These are phyloP conservation scores for Drosophila novamexicana DNA, from an alignment of 1,140 invertebrate genomes.

Conservation along the genomic window DNA sequence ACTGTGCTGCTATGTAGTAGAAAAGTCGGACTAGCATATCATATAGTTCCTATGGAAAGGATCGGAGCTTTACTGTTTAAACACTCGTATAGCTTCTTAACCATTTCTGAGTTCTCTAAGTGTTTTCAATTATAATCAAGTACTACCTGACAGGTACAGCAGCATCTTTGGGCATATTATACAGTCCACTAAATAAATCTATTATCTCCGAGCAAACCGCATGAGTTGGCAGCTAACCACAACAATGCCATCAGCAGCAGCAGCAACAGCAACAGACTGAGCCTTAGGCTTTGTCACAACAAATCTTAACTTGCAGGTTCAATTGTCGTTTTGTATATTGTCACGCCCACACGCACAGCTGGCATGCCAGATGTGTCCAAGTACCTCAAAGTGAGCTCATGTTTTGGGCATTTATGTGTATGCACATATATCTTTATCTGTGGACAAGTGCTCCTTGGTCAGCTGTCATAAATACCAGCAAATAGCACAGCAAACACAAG, in stretches of 20 bases:
- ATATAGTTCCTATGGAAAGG: too few species aligned
- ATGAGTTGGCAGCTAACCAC: conserved; percentile 24
- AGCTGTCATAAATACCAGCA: conserved; percentile 32
- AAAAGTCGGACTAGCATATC: too few species aligned
- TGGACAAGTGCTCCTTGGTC: conserved; percentile 35
- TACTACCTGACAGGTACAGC: conserved; percentile 2
- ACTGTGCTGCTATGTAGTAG: too few species aligned
- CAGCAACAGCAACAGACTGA: not conserved
- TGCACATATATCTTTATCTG: conserved; percentile 10
- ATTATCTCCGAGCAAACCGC: conserved; percentile 4
- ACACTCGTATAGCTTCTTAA: not conserved
- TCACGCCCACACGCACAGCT: conserved; percentile 7
- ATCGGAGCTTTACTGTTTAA: too few species aligned
- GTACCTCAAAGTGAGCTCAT: conserved; percentile 40
- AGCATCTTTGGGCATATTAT: not conserved
- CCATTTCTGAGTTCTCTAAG: not conserved
- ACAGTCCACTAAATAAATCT: conserved; percentile 5
- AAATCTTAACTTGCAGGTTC: conserved; percentile 37
- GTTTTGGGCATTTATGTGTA: conserved; percentile 38
- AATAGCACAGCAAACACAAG: conserved; percentile 16
- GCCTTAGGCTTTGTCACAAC: conserved; percentile 14
- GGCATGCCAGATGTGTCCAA: conserved; percentile 8
- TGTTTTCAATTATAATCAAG: not conserved
- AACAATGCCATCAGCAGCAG: conserved; percentile 15
- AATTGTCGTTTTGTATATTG: conserved; percentile 43